phyloP scores from a whole-genome alignment of 2,113 vertebrate species.

The Chaetodon auriga region DNA sequence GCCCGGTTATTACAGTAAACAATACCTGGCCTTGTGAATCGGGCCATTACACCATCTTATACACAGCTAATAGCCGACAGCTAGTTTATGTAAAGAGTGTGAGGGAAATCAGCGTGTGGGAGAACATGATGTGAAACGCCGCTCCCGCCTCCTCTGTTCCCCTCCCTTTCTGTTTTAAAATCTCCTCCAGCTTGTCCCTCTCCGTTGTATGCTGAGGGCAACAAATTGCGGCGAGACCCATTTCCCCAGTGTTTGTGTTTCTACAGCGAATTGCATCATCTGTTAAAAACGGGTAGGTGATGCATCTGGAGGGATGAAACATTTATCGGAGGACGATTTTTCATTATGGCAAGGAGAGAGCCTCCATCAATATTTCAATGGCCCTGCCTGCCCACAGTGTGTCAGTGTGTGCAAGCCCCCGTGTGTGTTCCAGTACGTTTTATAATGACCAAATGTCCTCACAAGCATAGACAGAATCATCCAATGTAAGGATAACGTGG shows the following conservation, averaged over 20 bases:
- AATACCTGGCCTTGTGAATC: neutral
- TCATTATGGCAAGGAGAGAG: conserved; percentile 84
- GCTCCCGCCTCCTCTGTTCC: neutral
- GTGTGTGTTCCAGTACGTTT: conserved; percentile 30
- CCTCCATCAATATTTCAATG: conserved; percentile 90
- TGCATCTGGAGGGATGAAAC: conserved; percentile 88
- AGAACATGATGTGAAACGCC: neutral
- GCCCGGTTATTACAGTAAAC: neutral
- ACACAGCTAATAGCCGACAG: neutral
- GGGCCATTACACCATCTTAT: neutral
- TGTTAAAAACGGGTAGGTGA: conserved; percentile 78
- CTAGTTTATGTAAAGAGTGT: conserved; percentile 16
- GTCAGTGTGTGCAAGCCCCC: conserved; percentile 28
- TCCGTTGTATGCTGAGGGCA: conserved; percentile 29
- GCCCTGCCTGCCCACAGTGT: conserved; percentile 46
- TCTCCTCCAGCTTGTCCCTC: conserved; percentile 18
- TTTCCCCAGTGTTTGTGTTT: conserved; percentile 70
- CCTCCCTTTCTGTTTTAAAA: conserved; percentile 9
- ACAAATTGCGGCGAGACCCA: conserved; percentile 43
- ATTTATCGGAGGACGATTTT: conserved; percentile 87
- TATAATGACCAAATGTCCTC: conserved; percentile 30
- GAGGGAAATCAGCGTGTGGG: neutral
- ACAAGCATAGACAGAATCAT: neutral
- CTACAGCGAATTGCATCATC: conserved; percentile 68
- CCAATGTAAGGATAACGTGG: neutral